Evolutionary conservation across 2,113 vertebrate genomes (phyloP), one percentile per base, ranked within the genome.

Genomic region (Petaurus breviceps): DNA sequence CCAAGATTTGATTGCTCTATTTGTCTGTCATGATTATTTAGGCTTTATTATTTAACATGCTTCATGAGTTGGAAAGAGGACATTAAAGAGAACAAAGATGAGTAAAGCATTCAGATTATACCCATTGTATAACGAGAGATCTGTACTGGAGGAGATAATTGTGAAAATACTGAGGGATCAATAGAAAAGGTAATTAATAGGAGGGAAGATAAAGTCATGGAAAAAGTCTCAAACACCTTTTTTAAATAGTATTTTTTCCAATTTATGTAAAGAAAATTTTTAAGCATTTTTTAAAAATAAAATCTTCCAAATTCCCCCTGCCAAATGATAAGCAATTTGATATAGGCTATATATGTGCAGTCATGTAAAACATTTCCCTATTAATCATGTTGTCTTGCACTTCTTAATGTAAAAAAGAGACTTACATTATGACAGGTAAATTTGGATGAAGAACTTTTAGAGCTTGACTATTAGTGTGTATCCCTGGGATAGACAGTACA

Each of bases 1-100:
- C 93, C 46, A 91, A 95, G 57, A 89, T 93, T 95, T 96, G 8
- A 92, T 94, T 84, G 61, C 28, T 95, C 12, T 24, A 31, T 93
- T 96, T 95, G 54, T 25, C 55, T 91, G 68, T 77, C 84, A 49
- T 4, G 16, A 16, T 91, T 68, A 7, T 51, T 95, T 94, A 91
- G 89, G 22, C 61, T 95, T 51, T 61, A 31, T 52, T 95, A 84
- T 51, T 97, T 84, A 92, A 51, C 61, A 55, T 95, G 68, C 91
- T 46, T 90, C n/a, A 6, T 84, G 37, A 1, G n/a, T 84, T 84
- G 4, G 37, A 77, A 77, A 84, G 37, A 84, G 37, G 68, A 43
- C 68, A 84, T 22, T 22, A 22, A 84, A 43, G 37, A 43, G 26
- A 84, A 84, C 31, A 77, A 77, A 77, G 37, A 77, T 77, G 31